phyloP scores from a whole-genome alignment of 2,888 invertebrate genomes.

The Hypsopygia costalis region DNA sequence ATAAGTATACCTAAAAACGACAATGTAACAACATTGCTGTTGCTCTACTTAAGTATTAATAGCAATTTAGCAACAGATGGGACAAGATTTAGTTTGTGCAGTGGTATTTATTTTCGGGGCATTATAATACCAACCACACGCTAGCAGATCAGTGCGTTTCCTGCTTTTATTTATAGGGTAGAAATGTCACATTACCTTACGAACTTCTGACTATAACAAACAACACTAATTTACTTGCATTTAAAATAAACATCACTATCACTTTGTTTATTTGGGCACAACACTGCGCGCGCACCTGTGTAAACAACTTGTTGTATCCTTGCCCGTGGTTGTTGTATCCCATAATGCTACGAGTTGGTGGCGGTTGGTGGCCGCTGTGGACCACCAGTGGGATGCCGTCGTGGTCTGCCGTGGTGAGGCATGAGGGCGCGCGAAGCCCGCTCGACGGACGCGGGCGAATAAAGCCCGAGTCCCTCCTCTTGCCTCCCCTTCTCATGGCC shows the following conservation, averaged over 20 bases:
- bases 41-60: too few species aligned
- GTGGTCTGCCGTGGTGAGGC: conserved; percentile 71
- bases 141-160: too few species aligned
- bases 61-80: too few species aligned
- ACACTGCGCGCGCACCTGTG: conserved; percentile 82
- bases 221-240: too few species aligned
- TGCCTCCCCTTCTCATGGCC: conserved; percentile 17
- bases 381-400: conserved; percentile 77
- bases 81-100: too few species aligned
- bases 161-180: too few species aligned
- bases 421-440: conserved; percentile 33
- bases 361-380: conserved; percentile 70
- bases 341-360: conserved; percentile 86
- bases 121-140: too few species aligned
- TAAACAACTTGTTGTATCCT: conserved; percentile 91
- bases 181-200: too few species aligned
- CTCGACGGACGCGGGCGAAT: conserved; percentile 44
- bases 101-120: too few species aligned
- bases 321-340: conserved; percentile 88
- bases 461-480: conserved; percentile 27
- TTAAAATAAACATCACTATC: conserved; percentile 24
- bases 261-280: conserved; percentile 15
- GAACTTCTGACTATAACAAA: too few species aligned
- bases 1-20: too few species aligned
- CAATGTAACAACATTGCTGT: too few species aligned